Percentiles rank a stretch among this genome's conserved stretches.
phyloP scores from a whole-genome alignment of 1,140 invertebrate species.

The Bombus waltoni region DNA sequence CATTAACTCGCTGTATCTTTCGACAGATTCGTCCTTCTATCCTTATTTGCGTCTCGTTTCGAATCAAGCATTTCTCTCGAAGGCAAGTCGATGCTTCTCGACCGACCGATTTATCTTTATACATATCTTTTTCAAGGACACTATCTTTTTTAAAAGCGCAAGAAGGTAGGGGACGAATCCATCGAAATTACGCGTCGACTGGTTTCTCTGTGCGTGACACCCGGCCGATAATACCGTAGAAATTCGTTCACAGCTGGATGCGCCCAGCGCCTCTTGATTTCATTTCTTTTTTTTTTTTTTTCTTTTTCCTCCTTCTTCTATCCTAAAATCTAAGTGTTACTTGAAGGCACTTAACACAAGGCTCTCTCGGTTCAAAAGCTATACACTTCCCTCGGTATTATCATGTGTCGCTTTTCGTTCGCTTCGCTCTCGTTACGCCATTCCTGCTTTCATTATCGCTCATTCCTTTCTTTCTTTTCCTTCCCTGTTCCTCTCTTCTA shows the following conservation, averaged over 20 bases:
- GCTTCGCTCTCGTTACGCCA: slow-evolving; percentile 32
- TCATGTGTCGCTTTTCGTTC: slow-evolving; percentile 28
- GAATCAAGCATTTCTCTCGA: neutral
- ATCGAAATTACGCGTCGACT: slow-evolving; percentile 13
- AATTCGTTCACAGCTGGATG: slow-evolving; percentile 77
- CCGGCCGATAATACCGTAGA: slow-evolving; percentile 77
- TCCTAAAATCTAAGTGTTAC: slow-evolving; percentile 82
- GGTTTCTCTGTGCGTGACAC: slow-evolving; percentile 51
- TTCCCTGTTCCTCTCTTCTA: neutral
- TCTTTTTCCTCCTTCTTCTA: slow-evolving; percentile 66
- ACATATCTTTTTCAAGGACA: neutral
- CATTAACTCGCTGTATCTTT: slow-evolving; percentile 38
- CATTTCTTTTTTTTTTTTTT: slow-evolving; percentile 50
- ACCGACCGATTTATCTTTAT: neutral
- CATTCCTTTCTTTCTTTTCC: neutral
- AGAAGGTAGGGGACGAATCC: neutral
- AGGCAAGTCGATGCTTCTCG: neutral
- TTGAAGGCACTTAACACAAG: slow-evolving; percentile 83
- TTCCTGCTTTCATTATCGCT: neutral
- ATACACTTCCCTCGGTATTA: slow-evolving; percentile 55
- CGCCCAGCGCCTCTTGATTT: slow-evolving; percentile 80
- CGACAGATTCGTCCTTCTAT: neutral
- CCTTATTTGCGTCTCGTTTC: neutral
- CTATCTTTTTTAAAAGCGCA: neutral
- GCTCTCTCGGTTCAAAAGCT: slow-evolving; percentile 79